phyloP scores from a whole-genome alignment of 2,113 vertebrate species.

The Carassius carassius region DNA sequence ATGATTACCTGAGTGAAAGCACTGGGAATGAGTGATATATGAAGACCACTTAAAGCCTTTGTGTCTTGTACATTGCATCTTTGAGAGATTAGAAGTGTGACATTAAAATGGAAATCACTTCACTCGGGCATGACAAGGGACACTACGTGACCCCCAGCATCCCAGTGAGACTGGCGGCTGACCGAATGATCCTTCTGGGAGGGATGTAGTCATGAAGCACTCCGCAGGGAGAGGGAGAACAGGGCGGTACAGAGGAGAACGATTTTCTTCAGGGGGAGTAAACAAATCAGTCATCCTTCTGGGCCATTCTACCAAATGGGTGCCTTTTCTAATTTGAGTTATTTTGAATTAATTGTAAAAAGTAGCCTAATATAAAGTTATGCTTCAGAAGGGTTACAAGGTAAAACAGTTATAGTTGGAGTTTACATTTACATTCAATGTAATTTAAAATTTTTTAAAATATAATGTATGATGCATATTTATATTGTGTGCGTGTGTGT shows the following conservation, averaged over 20 bases:
- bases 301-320: not conserved
- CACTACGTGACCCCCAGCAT: conserved; percentile 82
- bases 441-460: not conserved
- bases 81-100: conserved; percentile 96
- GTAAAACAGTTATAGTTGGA: not conserved
- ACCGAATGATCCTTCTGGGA: conserved; percentile 88
- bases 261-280: conserved; percentile 3
- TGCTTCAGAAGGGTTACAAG: not conserved
- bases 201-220: conserved; percentile 84
- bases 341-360: not conserved
- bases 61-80: conserved; percentile 92
- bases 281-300: conserved; percentile 34
- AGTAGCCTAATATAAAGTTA: not conserved
- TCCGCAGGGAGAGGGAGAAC: conserved; percentile 66
- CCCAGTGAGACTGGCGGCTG: conserved; percentile 85
- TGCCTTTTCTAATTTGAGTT: not conserved
- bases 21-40: conserved; percentile 88
- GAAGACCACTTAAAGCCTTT: conserved; percentile 90
- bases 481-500: no score
- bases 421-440: not conserved
- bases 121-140: conserved; percentile 85
- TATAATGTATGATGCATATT: no score
- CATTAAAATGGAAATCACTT: conserved; percentile 99
- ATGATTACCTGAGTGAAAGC: conserved; percentile 91
- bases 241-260: conserved; percentile 9